Evolutionary conservation across 2,797 vertebrate genomes (phyloP).

Genomic region (Lycodopsis pacificus): DNA sequence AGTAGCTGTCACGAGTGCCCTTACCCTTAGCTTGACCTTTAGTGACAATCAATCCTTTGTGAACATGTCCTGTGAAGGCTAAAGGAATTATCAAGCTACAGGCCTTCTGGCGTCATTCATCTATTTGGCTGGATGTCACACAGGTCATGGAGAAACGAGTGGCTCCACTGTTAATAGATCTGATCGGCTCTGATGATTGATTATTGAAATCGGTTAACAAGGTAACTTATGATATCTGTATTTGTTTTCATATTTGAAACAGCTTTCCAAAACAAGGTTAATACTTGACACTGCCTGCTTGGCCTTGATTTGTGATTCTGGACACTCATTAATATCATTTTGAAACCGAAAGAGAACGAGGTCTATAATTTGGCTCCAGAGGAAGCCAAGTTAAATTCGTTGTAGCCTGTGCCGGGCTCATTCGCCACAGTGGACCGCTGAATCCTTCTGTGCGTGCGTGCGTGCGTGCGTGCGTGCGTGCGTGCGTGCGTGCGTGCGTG

Average conservation of each 20-base stretch:
- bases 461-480: not conserved
- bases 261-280: not conserved
- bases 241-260: conserved; percentile 9
- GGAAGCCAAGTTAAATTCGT: conserved; percentile 20
- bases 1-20: conserved; percentile 63
- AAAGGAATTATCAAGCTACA: conserved; percentile 72
- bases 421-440: conserved; percentile 28
- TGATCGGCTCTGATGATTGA: conserved; percentile 50
- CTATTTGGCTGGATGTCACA: conserved; percentile 57
- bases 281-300: not conserved
- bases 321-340: conserved; percentile 39
- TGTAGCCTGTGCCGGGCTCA: conserved; percentile 2
- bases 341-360: conserved; percentile 14
- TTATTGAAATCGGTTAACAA: conserved; percentile 30
- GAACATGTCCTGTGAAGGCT: conserved; percentile 63
- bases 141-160: conserved; percentile 61
- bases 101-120: conserved; percentile 61
- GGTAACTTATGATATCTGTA: conserved; percentile 24
- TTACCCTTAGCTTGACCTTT: conserved; percentile 70
- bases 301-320: conserved; percentile 24
- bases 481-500: not conserved
- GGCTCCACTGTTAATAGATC: conserved; percentile 54
- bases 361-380: conserved; percentile 18
- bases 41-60: conserved; percentile 75
- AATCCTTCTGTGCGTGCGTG: not conserved